These are phyloP conservation scores for Emmelina monodactyla DNA, from an alignment of 2,888 invertebrate species.

Conservation along the genomic window DNA sequence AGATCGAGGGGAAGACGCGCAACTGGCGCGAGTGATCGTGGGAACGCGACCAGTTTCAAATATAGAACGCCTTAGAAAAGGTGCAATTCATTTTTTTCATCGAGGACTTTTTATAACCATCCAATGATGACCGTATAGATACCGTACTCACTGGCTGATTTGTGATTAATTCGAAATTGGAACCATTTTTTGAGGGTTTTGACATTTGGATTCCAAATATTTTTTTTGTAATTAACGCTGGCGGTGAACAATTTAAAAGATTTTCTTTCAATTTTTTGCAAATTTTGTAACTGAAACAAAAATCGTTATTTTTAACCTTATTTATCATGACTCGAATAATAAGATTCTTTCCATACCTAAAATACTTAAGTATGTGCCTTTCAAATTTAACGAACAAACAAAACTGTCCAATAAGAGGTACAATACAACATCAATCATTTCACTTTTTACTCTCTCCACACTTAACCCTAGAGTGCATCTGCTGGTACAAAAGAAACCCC, in stretches of 20 bases:
- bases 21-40: slow-evolving; percentile 65
- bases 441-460: slow-evolving; percentile 46
- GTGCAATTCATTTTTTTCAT: slow-evolving; percentile 52
- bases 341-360: no score
- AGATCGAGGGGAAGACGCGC: slow-evolving; percentile 49
- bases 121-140: slow-evolving; percentile 35
- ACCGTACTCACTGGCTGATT: slow-evolving; percentile 27
- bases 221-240: no score
- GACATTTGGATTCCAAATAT: no score
- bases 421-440: slow-evolving; percentile 42
- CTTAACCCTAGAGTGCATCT: slow-evolving; percentile 59
- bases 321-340: no score
- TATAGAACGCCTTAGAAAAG: slow-evolving; percentile 63
- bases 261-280: no score
- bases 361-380: background rate
- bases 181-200: no score
- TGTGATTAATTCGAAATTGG: slow-evolving; percentile 40
- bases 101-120: slow-evolving; percentile 42
- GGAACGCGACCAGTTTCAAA: slow-evolving; percentile 60
- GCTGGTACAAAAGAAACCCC: slow-evolving; percentile 55
- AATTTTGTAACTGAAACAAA: no score
- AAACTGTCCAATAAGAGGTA: slow-evolving; percentile 17
- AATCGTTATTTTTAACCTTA: no score
- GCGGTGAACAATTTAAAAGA: no score
- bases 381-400: no score